Base-by-base conservation (phyloP, 2,113 vertebrate species). In the Indri indri region DNA sequence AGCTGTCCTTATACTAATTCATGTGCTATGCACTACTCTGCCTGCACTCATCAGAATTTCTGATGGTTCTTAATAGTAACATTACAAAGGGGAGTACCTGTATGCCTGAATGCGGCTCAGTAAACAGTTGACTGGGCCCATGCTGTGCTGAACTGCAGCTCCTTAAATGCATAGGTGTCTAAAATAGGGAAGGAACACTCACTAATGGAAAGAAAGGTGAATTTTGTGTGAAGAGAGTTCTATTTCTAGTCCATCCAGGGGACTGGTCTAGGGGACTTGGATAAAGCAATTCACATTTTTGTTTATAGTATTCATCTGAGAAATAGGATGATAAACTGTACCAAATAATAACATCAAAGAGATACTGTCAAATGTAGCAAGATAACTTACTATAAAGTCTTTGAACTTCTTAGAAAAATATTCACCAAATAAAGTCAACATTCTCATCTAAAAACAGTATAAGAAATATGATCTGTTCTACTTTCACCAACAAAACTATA, bases 331-430 rank as follows among this genome's bases (percentile, higher is more conserved):
- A 61, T 57, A 91, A 92, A 52, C 45, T 63, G n/a, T 79, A 32
- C 47, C 42, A 68, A 63, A 50, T 40, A 61, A 6, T 52, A 71
- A 54, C 37, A 81, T 90, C 45, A 89, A 93, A 66, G 77, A 82
- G 42, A 93, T 37, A 22, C 40, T 61, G 71, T 90, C 42, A 18
- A 47, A 71, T 90, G 17, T 84, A 32, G 54, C 10, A 18, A 88
- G 86, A 82, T 80, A 87, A 90, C 11, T 88, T 76, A 77, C 54
- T 59, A 70, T 10, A 77, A 80, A 80, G 73, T 63, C 79, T 84
- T 81, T 81, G 79, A 96, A 92, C 68, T 92, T 95, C 18, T 76
- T 79, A 82, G 77, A 76, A 95, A 96, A 95, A 88, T 52, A 45
- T 6, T 50, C 12, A 71, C 70, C 52, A 91, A 92, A 71, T 83